Percentiles rank a stretch among this genome's conserved stretches.
Conservation (phyloP, 2,113 vertebrate species). For the Gracilinanus agilis region DNA sequence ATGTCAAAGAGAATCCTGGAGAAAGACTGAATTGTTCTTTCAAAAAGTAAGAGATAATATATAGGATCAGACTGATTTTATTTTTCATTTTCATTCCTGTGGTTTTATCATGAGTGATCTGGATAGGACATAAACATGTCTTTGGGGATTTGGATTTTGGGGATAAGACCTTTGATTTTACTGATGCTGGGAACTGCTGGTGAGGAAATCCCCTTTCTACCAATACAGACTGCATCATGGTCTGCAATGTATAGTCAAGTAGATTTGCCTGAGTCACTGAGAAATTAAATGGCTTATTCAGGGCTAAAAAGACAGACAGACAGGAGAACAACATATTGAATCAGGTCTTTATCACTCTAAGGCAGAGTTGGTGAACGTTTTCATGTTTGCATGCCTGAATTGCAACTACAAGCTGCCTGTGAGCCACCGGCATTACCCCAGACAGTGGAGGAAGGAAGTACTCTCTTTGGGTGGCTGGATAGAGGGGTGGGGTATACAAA, state of each 20-base stretch:
- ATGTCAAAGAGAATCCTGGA: neutral
- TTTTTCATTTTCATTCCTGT: neutral
- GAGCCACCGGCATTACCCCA: too few species aligned
- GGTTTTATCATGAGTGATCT: neutral
- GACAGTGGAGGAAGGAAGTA: too few species aligned
- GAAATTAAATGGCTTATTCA: neutral
- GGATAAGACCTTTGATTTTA: neutral
- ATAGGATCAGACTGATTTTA: neutral
- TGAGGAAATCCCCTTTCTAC: neutral
- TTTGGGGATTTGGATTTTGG: neutral
- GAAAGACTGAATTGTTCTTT: neutral
- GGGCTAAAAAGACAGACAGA: neutral
- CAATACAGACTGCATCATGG: neutral
- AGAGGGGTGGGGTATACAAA: too few species aligned
- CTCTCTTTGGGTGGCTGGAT: too few species aligned
- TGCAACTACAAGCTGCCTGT: too few species aligned
- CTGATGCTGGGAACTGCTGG: neutral
- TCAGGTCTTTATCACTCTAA: neutral
- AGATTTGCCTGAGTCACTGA: neutral
- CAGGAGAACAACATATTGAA: neutral
- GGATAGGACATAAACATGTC: neutral
- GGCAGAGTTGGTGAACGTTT: too few species aligned
- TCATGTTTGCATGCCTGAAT: too few species aligned
- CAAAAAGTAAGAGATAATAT: conserved; percentile 18
- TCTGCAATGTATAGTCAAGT: neutral